Evolutionary conservation across 2,113 vertebrate species (phyloP), one percentile per base, ranked within the genome.

Genomic region (Neoarius graeffei): DNA sequence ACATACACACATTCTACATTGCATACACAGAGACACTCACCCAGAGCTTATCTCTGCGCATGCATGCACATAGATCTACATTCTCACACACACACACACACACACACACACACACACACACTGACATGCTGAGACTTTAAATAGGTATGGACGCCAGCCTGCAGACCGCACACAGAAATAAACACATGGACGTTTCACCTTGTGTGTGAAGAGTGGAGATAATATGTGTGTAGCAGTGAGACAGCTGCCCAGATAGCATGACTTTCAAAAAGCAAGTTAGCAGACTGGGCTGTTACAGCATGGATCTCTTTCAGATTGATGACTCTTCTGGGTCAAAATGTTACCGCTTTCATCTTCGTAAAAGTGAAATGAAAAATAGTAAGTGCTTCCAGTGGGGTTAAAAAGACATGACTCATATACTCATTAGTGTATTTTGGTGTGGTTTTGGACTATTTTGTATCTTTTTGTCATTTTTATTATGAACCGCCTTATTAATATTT

Each of bases 121-220:
- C 83, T 86, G 64, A 81, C 86, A 74, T 73, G 81, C 30, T 57
- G 62, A 73, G 50, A 87, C 83, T 79, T 85, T 83, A 87, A 88
- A 89, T 86, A 80, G 74, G 27, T 77, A 86, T 80, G 71, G 35
- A 79, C 81, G 15, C 59, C 20, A 88, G 64, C 73, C 48, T 64
- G 50, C 86, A 88, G 84, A 77, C 81, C 85, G 30, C 64, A 83
- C 57, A 87, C 86, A 74, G 81, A 88, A 88, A 90, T 88, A 88
- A 89, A 81, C 76, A 88, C 30, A 50, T 60, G 88, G 84, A 79
- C 88, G 56, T 85, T 85, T 89, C 84, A 88, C 76, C 59, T 86
- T 23, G 23, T 83, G 52, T 86, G 60, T 90, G 81, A 86, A 56
- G 77, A 81, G 30, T 74, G 27, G 69, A 66, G 81, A 84, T 81